phyloP scores from a whole-genome alignment of 2,888 invertebrate species.

The Acanthosepion pharaonis region DNA sequence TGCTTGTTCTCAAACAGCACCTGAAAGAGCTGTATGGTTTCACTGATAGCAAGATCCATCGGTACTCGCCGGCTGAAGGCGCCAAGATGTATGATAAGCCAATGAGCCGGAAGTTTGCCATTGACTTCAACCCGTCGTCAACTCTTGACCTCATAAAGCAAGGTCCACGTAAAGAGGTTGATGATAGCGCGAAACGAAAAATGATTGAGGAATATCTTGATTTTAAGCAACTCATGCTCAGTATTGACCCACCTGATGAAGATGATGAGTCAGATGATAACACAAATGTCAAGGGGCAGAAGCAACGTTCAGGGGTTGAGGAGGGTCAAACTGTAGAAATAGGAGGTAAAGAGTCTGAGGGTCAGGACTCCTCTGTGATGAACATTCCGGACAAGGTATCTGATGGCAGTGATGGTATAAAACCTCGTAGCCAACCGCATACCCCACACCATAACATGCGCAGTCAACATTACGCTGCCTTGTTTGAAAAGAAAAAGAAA shows the following conservation, averaged over 20 bases:
- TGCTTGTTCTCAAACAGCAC: slow-evolving; percentile 95
- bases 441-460: not conserved
- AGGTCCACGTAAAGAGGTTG: slow-evolving; percentile 78
- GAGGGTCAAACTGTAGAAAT: not conserved
- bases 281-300: slow-evolving; percentile 48
- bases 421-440: slow-evolving; percentile 37
- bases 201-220: slow-evolving; percentile 92
- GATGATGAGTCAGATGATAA: slow-evolving; percentile 77
- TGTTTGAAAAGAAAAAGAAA: slow-evolving; percentile 47
- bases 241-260: slow-evolving; percentile 77
- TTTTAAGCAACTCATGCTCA: slow-evolving; percentile 78
- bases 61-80: slow-evolving; percentile 96
- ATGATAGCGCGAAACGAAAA: slow-evolving; percentile 81
- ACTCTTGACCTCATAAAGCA: slow-evolving; percentile 85
- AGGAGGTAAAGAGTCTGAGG: slow-evolving; percentile 18
- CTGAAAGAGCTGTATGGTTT: slow-evolving; percentile 96
- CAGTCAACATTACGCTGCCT: slow-evolving; percentile 34
- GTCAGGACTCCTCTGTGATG: not conserved
- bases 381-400: slow-evolving; percentile 23
- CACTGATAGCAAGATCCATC: slow-evolving; percentile 93
- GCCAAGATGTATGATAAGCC: slow-evolving; percentile 97
- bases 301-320: not conserved
- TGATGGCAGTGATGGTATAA: slow-evolving; percentile 33
- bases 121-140: slow-evolving; percentile 84
- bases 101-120: slow-evolving; percentile 85